phyloP scores from a whole-genome alignment of 2,113 vertebrate species.

The Trachemys scripta region DNA sequence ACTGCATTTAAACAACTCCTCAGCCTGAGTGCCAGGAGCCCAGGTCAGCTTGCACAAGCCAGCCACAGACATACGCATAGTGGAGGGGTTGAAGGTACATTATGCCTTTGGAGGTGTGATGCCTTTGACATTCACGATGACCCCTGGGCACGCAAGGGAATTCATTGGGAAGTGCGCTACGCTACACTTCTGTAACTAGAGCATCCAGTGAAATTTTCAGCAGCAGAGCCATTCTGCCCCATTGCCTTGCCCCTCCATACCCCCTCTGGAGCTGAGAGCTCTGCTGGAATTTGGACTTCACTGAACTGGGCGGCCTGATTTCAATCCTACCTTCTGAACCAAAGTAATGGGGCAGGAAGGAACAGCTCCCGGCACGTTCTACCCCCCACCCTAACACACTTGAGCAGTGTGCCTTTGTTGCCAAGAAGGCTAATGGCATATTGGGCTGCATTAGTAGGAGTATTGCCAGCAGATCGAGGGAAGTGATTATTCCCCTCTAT shows the following conservation, averaged over 20 bases:
- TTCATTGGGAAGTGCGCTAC: not conserved
- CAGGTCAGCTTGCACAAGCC: no score
- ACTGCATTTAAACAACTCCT: no score
- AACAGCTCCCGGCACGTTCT: rapidly evolving
- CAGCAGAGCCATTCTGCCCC: not conserved
- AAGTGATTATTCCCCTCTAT: no score
- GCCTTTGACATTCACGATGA: no score
- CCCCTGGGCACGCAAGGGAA: no score
- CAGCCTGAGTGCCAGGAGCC: no score
- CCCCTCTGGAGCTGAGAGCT: not conserved
- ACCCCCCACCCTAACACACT: not conserved
- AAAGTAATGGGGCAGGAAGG: not conserved
- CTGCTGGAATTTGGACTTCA: not conserved
- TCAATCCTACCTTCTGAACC: not conserved
- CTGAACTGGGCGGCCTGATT: not conserved
- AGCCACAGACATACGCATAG: no score
- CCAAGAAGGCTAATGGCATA: no score
- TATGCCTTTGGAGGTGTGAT: no score
- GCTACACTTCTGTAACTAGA: not conserved
- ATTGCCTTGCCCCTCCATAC: not conserved
- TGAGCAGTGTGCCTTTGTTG: not conserved
- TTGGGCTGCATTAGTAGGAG: no score
- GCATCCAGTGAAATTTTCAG: rapidly evolving
- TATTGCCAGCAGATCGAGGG: no score
- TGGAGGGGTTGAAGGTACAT: no score